phyloP scores from a whole-genome alignment of 2,113 vertebrate species.

The Nycticorax nycticorax region DNA sequence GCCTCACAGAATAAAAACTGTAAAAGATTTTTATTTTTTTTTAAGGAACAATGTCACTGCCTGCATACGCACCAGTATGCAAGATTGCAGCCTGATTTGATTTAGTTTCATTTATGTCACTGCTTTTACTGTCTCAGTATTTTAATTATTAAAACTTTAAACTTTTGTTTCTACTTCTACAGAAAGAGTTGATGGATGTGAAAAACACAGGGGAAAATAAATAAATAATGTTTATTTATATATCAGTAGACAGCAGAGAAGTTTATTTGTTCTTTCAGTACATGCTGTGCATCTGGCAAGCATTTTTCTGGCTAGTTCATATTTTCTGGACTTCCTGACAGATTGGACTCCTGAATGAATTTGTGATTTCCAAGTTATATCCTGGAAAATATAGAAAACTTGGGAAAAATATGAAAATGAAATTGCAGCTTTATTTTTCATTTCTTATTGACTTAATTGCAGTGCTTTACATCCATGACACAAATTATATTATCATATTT shows the following conservation, averaged over 20 bases:
- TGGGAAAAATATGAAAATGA: background rate
- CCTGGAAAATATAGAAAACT: background rate
- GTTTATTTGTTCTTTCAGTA: background rate
- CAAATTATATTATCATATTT: background rate
- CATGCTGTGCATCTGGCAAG: constrained; percentile 47
- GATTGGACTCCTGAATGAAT: constrained; percentile 58
- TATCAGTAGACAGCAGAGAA: background rate
- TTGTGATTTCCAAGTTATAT: constrained; percentile 61
- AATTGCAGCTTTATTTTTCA: background rate
- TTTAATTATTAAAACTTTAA: background rate
- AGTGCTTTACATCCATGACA: background rate
- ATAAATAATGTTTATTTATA: background rate
- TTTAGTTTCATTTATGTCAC: background rate
- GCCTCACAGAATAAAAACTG: background rate
- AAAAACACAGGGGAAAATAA: background rate
- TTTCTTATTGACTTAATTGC: constrained; percentile 3
- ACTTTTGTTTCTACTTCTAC: background rate
- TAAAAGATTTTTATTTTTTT: background rate
- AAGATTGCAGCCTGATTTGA: background rate
- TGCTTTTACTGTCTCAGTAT: background rate
- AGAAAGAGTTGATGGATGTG: background rate
- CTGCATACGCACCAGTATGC: background rate
- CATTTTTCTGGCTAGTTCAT: constrained; percentile 50
- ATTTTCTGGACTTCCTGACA: constrained; percentile 6
- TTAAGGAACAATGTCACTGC: background rate